phyloP scores from a whole-genome alignment of 2,113 vertebrate species.

The Shinisaurus crocodilurus region DNA sequence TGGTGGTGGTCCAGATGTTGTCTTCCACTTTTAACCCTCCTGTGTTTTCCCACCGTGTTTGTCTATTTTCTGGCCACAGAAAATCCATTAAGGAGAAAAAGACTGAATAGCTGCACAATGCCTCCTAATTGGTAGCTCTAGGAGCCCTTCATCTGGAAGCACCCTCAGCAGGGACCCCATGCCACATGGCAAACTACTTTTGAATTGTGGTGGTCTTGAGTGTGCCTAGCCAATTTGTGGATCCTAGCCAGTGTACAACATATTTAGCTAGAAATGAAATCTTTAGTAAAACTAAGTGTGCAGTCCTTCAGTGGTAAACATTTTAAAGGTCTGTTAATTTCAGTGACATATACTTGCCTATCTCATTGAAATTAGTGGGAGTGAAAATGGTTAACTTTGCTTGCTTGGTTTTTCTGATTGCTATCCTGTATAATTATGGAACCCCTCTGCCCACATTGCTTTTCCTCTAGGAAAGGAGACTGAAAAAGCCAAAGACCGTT shows the following conservation, averaged over 20 bases:
- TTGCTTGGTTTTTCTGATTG: background rate
- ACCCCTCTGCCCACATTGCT: background rate
- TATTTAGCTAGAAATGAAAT: background rate
- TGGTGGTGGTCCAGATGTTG: too few relatives aligned
- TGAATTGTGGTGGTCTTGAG: background rate
- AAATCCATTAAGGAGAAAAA: too few relatives aligned
- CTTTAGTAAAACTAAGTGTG: background rate
- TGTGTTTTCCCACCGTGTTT: too few relatives aligned
- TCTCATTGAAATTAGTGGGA: background rate
- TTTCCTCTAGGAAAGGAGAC: conserved; percentile 85
- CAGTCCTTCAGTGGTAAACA: background rate
- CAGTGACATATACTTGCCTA: background rate
- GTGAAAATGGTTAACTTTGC: background rate
- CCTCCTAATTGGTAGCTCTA: too few relatives aligned
- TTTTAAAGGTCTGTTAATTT: background rate
- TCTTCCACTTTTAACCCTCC: too few relatives aligned
- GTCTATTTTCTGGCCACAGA: too few relatives aligned
- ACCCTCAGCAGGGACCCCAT: background rate
- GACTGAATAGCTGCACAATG: too few relatives aligned
- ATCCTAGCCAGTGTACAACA: background rate
- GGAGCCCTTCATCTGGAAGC: too few relatives aligned
- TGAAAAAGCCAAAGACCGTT: conserved; percentile 94
- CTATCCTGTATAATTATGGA: background rate
- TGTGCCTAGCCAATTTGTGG: background rate
- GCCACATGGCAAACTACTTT: background rate